phyloP scores from a whole-genome alignment of 2,888 invertebrate genomes.

The Hyposoter dolosus region DNA sequence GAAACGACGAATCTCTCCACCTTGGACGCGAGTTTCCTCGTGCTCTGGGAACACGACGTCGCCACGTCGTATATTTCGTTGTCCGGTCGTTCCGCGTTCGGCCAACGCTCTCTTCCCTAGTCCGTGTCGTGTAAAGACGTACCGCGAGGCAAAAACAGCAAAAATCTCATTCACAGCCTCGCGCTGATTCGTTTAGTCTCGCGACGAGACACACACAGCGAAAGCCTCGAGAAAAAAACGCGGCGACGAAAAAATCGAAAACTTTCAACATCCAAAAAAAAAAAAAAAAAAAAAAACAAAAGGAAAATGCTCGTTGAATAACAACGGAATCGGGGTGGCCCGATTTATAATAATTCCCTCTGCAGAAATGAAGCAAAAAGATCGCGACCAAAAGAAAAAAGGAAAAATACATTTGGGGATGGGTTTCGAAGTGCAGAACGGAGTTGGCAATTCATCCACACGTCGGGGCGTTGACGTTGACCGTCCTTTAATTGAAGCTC shows the following conservation, averaged over 20 bases:
- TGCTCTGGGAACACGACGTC: background rate
- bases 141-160: background rate
- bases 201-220: background rate
- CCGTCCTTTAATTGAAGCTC: constrained; percentile 80
- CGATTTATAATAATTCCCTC: constrained; percentile 14
- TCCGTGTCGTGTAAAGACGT: constrained; percentile 29
- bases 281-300: background rate
- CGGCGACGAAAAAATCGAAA: background rate
- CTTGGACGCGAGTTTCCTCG: background rate
- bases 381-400: constrained; percentile 1
- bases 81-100: constrained; percentile 54
- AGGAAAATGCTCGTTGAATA: background rate
- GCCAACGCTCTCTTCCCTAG: background rate
- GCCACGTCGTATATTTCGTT: constrained; percentile 8
- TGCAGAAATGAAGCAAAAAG: background rate
- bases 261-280: background rate
- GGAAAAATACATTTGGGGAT: constrained; percentile 21
- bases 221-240: background rate
- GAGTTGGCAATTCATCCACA: constrained; percentile 80
- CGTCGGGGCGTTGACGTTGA: constrained; percentile 74
- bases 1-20: background rate
- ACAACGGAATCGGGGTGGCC: constrained; percentile 9
- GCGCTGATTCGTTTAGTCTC: background rate
- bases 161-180: constrained; percentile 14
- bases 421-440: constrained; percentile 74